Percentiles rank a stretch among this genome's conserved stretches.
phyloP scores from a whole-genome alignment of 2,888 invertebrate species.

The Protophormia terraenovae region DNA sequence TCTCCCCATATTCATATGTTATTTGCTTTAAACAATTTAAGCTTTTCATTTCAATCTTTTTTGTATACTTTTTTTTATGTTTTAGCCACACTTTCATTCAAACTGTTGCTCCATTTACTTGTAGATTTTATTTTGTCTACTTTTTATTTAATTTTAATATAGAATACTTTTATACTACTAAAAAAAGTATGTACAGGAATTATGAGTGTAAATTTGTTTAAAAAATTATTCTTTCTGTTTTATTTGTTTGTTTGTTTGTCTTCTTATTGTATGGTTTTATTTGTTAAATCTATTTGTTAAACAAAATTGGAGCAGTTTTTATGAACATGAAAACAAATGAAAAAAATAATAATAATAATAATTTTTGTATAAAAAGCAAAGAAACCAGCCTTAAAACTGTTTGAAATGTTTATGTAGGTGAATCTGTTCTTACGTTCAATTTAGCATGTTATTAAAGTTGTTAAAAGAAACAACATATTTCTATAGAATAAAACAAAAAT shows the following conservation, averaged over 20 bases:
- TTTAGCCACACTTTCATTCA: slow-evolving; percentile 1
- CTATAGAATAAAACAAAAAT: slow-evolving; percentile 21
- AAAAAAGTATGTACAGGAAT: slow-evolving; percentile 47
- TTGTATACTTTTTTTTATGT: background rate
- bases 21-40: background rate
- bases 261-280: slow-evolving; percentile 50
- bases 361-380: background rate
- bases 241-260: background rate
- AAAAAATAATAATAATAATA: background rate
- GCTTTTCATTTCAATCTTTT: background rate
- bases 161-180: slow-evolving; percentile 15
- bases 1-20: background rate
- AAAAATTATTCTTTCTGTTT: slow-evolving; percentile 46
- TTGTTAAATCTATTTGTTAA: slow-evolving; percentile 59
- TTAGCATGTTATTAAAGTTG: slow-evolving; percentile 55
- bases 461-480: slow-evolving; percentile 1
- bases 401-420: slow-evolving; percentile 41
- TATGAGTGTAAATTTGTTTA: slow-evolving; percentile 61
- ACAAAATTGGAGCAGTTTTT: slow-evolving; percentile 54
- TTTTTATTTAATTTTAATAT: slow-evolving; percentile 31
- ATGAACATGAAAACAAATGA: slow-evolving; percentile 11
- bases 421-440: slow-evolving; percentile 60
- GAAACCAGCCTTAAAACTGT: background rate
- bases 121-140: background rate
- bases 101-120: slow-evolving; percentile 63